A percentile compares a stretch with the other conserved stretches of the same genome.
Evolutionary conservation across 1,140 invertebrate genomes (phyloP).

Genomic region (Subanguina moxae): DNA sequence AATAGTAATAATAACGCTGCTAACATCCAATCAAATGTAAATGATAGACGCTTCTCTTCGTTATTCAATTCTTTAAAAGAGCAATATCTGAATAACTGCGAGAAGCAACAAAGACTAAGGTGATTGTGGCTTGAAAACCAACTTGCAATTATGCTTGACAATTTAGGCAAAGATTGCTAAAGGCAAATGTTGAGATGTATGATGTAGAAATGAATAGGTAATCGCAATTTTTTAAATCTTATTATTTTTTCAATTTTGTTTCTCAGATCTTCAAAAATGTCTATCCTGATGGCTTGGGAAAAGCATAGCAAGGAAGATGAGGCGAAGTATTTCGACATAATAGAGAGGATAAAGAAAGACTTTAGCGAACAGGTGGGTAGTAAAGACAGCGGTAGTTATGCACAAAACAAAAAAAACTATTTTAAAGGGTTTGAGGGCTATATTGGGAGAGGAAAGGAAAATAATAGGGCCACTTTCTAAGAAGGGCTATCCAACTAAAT

Average conservation of each 20-base stretch:
- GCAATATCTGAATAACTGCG: conserved; percentile 48
- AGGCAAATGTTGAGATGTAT: conserved; percentile 53
- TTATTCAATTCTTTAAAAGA: conserved; percentile 55
- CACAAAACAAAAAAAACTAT: no score
- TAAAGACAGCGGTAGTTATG: not conserved
- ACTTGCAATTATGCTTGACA: not conserved
- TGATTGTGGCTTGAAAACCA: conserved; percentile 22
- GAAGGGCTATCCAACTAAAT: no score
- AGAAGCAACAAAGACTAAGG: conserved; percentile 53
- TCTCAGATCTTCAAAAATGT: conserved; percentile 37
- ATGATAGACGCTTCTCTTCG: conserved; percentile 42
- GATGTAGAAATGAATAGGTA: conserved; percentile 52
- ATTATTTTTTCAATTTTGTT: no score
- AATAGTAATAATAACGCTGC: conserved; percentile 1
- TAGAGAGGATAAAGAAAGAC: conserved; percentile 43
- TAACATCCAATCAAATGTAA: not conserved
- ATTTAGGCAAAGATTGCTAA: conserved; percentile 47
- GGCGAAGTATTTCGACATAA: conserved; percentile 45
- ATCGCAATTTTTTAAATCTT: not conserved
- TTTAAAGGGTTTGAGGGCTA: no score
- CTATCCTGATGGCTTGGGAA: conserved; percentile 55
- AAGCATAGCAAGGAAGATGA: conserved; percentile 43
- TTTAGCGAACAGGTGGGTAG: conserved; percentile 17
- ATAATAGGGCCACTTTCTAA: not conserved
- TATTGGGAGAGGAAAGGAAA: no score